phyloP scores from a whole-genome alignment of 1,140 invertebrate genomes.

The Ganaspis sp. region DNA sequence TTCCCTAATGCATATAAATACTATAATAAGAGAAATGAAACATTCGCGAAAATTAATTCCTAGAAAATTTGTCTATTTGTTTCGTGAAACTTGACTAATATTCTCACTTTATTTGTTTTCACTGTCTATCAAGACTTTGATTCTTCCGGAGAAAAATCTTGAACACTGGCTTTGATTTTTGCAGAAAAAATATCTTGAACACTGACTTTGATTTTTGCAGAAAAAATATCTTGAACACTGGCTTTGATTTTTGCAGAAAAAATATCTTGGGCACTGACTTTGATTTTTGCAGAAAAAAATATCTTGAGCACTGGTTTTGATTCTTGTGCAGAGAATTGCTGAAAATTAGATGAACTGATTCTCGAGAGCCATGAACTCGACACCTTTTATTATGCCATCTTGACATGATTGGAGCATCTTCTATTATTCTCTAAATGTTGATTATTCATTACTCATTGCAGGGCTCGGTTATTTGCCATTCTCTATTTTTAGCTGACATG shows the following conservation, averaged over 20 bases:
- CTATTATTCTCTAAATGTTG: not conserved
- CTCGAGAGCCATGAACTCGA: not conserved
- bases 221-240: not conserved
- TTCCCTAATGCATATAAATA: conserved; percentile 20
- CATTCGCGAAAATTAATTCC: not conserved
- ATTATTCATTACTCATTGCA: not conserved
- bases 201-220: not conserved
- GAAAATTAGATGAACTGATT: no score
- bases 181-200: no score
- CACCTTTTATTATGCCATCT: not conserved
- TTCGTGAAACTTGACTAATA: not conserved
- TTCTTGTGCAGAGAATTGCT: no score
- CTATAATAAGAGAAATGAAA: not conserved
- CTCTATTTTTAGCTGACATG: conserved; percentile 34
- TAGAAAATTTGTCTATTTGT: not conserved
- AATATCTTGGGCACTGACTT: not conserved
- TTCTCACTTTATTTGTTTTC: not conserved
- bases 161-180: no score
- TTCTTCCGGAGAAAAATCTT: not conserved
- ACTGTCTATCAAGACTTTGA: not conserved
- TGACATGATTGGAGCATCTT: not conserved
- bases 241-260: not conserved
- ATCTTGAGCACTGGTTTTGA: no score
- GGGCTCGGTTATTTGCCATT: conserved; percentile 6
- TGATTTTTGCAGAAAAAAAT: not conserved